Conservation (phyloP, 2,888 invertebrate species). For the Scaptomyza caliginosa region DNA sequence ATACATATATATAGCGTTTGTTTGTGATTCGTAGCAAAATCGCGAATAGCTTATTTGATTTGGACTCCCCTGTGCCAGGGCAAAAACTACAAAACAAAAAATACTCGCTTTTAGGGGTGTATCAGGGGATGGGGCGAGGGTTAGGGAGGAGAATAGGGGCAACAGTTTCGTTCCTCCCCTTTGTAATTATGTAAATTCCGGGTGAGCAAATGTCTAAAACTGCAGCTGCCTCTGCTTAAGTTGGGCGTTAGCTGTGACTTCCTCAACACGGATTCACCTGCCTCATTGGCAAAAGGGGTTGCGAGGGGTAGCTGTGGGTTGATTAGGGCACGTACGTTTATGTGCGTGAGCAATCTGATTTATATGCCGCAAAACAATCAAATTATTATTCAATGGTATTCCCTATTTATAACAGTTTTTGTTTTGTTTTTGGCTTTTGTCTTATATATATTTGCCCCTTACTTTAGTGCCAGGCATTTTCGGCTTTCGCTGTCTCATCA, state of each 20-base stretch:
- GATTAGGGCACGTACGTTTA: conserved; percentile 17
- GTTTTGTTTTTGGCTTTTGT: not conserved
- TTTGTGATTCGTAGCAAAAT: conserved; percentile 23
- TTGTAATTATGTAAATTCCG: conserved; percentile 44
- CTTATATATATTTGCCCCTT: conserved; percentile 14
- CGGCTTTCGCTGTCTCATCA: conserved; percentile 18
- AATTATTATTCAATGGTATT: conserved; percentile 58
- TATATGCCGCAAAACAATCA: conserved; percentile 68
- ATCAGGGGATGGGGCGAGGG: not conserved
- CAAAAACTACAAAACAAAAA: not conserved
- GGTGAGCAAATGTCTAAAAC: conserved; percentile 16
- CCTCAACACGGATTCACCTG: conserved; percentile 11
- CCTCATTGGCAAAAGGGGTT: not conserved
- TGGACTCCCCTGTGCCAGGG: not conserved
- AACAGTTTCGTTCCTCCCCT: not conserved
- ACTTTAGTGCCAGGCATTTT: conserved; percentile 32
- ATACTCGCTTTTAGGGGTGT: not conserved
- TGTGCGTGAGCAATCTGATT: conserved; percentile 69
- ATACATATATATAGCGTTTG: not conserved
- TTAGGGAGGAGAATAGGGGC: too few relatives aligned
- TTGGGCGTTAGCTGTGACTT: conserved; percentile 29
- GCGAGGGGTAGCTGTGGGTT: not conserved
- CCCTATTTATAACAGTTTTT: conserved; percentile 25
- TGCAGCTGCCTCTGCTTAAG: conserved; percentile 17
- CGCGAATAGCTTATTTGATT: conserved; percentile 23